phyloP scores from a whole-genome alignment of 2,888 invertebrate genomes.

The Cylindroiulus punctatus region DNA sequence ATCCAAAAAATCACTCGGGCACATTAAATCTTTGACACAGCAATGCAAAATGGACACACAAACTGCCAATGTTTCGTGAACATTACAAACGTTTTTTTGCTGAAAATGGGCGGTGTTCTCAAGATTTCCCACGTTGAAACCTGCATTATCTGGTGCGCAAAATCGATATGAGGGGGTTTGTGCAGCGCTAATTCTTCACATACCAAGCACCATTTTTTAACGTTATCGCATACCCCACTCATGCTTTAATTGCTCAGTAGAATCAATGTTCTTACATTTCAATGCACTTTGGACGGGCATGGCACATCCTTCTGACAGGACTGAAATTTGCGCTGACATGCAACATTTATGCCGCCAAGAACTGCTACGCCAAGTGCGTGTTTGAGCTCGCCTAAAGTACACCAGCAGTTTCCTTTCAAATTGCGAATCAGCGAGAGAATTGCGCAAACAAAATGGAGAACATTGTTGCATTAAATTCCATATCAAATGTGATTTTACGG shows the following conservation, averaged over 20 bases:
- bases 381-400: not conserved
- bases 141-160: not conserved
- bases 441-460: not conserved
- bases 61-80: not conserved
- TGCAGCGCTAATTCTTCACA: not conserved
- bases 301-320: not conserved
- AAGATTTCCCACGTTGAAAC: slow-evolving; percentile 12
- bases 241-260: not conserved
- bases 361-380: not conserved
- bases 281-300: not conserved
- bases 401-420: not conserved
- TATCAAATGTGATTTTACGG: slow-evolving; percentile 17
- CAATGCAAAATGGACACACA: too few relatives aligned
- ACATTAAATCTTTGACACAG: too few relatives aligned
- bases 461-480: not conserved
- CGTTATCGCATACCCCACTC: not conserved
- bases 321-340: slow-evolving; percentile 8
- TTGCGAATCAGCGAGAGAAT: not conserved
- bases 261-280: slow-evolving; percentile 32
- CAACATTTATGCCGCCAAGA: not conserved
- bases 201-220: not conserved
- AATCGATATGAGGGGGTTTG: not conserved
- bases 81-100: not conserved
- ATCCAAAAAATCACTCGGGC: too few relatives aligned
- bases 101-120: not conserved